Conservation (phyloP, 2,888 invertebrate genomes). For the Anoplius nigerrimus region DNA sequence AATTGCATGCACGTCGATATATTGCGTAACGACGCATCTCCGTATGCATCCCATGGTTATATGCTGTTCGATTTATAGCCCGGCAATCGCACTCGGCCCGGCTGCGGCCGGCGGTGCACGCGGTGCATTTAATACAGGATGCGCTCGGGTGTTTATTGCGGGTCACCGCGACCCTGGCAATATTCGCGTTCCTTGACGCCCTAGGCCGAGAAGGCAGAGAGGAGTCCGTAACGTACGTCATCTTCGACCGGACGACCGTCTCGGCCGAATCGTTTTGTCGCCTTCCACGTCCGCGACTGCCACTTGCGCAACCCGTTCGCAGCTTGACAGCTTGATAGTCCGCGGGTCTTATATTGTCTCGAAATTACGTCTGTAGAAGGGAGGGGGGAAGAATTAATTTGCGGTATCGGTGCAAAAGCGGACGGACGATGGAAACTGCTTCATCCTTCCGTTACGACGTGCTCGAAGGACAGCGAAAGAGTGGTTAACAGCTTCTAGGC, state of each 20-base stretch:
- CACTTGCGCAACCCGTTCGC: too few relatives aligned
- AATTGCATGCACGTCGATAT: constrained; percentile 50
- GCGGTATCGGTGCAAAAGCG: background rate
- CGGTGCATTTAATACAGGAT: constrained; percentile 39
- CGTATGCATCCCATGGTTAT: background rate
- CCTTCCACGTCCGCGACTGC: too few relatives aligned
- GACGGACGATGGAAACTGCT: background rate
- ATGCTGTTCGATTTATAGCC: constrained; percentile 49
- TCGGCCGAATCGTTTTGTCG: too few relatives aligned
- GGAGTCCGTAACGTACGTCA: too few relatives aligned
- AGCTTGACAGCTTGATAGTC: background rate
- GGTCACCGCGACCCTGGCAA: too few relatives aligned
- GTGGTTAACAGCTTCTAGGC: too few relatives aligned
- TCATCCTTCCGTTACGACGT: too few relatives aligned
- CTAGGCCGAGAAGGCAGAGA: too few relatives aligned
- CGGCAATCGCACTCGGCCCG: constrained; percentile 46
- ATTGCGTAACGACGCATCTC: constrained; percentile 30
- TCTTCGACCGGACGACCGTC: too few relatives aligned
- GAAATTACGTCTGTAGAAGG: background rate
- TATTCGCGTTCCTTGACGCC: too few relatives aligned
- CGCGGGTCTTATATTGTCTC: background rate
- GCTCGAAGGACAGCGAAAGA: too few relatives aligned
- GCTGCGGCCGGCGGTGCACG: constrained; percentile 38
- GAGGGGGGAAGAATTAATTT: background rate
- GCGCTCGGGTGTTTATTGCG: constrained; percentile 8